These are phyloP conservation scores for Cinclus mexicanus DNA, from an alignment of 2,113 vertebrate species.

Conservation along the genomic window DNA sequence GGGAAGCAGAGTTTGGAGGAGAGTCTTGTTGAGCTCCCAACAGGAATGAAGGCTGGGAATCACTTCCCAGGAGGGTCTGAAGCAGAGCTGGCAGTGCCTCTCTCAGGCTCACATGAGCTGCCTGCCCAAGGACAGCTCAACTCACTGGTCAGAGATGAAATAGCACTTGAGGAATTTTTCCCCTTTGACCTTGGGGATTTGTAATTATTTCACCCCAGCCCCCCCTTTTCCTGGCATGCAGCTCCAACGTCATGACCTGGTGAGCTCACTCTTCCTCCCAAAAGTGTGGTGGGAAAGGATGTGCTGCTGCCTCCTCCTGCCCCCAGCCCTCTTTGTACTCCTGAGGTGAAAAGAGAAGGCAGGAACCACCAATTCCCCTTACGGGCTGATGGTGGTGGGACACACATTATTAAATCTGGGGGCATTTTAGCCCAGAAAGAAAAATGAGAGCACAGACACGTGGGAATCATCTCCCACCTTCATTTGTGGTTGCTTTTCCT, in stretches of 20 bases:
- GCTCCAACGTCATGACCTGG: neutral
- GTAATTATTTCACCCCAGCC: neutral
- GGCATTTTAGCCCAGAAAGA: neutral
- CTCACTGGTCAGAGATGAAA: neutral
- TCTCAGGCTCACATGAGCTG: fast-evolving
- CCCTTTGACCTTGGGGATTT: neutral
- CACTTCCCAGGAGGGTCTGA: neutral
- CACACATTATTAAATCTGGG: neutral
- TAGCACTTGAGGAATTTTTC: neutral
- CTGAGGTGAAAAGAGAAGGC: neutral
- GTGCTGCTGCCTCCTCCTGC: neutral
- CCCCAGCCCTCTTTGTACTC: neutral
- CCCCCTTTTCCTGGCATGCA: neutral
- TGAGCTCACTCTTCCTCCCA: neutral
- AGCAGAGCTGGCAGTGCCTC: neutral
- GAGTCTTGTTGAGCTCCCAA: neutral
- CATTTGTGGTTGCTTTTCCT: neutral
- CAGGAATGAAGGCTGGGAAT: neutral
- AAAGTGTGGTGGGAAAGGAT: neutral
- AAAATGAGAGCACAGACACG: neutral
- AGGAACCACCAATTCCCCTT: neutral
- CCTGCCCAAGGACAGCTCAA: neutral
- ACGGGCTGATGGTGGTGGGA: neutral
- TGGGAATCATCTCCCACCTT: neutral
- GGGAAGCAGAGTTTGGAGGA: neutral